These are phyloP conservation scores for Panagrolaimus sp. DNA, from an alignment of 1,140 invertebrate species.

Conservation along the genomic window DNA sequence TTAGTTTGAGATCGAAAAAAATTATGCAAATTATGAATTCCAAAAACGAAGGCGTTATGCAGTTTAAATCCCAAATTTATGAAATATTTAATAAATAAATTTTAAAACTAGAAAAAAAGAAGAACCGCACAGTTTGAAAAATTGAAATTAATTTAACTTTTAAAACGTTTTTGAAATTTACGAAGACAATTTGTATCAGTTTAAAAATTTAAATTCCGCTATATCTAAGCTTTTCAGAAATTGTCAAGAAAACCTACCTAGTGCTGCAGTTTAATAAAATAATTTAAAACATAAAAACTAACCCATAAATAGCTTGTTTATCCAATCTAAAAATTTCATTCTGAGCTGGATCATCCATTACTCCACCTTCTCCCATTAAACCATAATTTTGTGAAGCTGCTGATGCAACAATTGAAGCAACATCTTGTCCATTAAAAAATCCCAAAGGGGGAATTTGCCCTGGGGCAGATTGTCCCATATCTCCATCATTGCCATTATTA, in stretches of 20 bases:
- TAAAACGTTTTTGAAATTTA: conserved; percentile 11
- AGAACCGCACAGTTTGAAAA: neutral
- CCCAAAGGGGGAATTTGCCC: neutral
- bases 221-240: neutral
- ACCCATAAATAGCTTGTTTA: conserved; percentile 8
- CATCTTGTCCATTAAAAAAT: conserved; percentile 11
- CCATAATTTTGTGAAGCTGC: neutral
- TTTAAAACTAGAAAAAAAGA: conserved; percentile 1
- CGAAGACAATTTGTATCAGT: no score
- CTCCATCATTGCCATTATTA: neutral
- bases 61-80: no score
- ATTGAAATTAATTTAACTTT: conserved; percentile 3
- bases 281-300: neutral
- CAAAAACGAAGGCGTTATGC: no score
- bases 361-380: neutral
- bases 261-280: no score
- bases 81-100: no score
- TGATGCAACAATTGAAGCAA: neutral
- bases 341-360: neutral
- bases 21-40: no score
- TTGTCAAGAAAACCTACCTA: neutral
- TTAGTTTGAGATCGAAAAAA: no score
- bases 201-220: neutral
- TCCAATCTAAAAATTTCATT: conserved; percentile 1
- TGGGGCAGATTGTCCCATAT: neutral